phyloP scores from a whole-genome alignment of 2,113 vertebrate genomes.

The Paratilapia polleni region DNA sequence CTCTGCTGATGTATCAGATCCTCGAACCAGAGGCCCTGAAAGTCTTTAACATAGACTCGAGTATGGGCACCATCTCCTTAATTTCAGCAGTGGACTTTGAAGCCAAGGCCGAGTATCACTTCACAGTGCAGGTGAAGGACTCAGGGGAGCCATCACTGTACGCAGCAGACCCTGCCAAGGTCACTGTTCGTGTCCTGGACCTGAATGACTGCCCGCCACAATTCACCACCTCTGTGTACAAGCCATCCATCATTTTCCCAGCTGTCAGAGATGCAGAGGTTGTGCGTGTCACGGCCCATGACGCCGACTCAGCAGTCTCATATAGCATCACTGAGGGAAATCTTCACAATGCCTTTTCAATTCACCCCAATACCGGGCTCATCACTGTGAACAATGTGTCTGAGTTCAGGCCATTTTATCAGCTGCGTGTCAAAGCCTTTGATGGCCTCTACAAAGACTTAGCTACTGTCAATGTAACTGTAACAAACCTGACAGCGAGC shows the following conservation, averaged over 20 bases:
- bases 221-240: constrained; percentile 82
- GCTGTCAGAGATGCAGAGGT: constrained; percentile 85
- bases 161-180: constrained; percentile 84
- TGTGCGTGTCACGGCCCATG: constrained; percentile 83
- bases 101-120: constrained; percentile 81
- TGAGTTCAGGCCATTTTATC: constrained; percentile 72
- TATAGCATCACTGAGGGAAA: constrained; percentile 89
- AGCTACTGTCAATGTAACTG: constrained; percentile 83
- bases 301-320: constrained; percentile 88
- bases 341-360: constrained; percentile 80
- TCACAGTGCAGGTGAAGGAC: constrained; percentile 88
- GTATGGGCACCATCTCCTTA: constrained; percentile 88
- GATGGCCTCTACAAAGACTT: constrained; percentile 88
- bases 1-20: constrained; percentile 88
- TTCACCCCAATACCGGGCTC: constrained; percentile 84
- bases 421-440: constrained; percentile 85
- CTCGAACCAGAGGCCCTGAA: constrained; percentile 85
- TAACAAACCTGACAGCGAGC: constrained; percentile 75
- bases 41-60: constrained; percentile 89
- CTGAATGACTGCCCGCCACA: constrained; percentile 91
- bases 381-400: constrained; percentile 83
- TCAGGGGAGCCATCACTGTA: constrained; percentile 86
- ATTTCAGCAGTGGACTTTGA: constrained; percentile 89
- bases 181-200: constrained; percentile 85
- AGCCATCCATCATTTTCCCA: constrained; percentile 81